Evolutionary conservation across 2,888 invertebrate genomes (phyloP).

Genomic region (Philereme vetulata): DNA sequence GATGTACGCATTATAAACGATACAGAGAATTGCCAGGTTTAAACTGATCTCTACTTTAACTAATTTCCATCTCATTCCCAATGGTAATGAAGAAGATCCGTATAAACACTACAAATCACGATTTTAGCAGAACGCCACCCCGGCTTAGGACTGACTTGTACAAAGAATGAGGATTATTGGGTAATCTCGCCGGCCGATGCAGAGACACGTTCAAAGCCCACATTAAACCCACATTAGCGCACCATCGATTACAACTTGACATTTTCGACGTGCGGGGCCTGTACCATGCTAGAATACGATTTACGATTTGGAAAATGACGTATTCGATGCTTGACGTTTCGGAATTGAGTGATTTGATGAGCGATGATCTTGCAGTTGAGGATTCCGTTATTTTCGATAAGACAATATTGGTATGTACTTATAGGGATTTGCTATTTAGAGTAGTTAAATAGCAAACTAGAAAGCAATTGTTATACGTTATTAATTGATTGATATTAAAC

Average conservation of each 20-base stretch:
- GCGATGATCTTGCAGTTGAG: too few species aligned
- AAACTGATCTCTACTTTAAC: too few species aligned
- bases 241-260: constrained; percentile 68
- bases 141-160: constrained; percentile 63
- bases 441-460: too few species aligned
- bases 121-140: constrained; percentile 57
- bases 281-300: constrained; percentile 19
- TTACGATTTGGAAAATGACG: constrained; percentile 39
- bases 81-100: not conserved
- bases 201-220: constrained; percentile 66
- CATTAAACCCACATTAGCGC: constrained; percentile 77
- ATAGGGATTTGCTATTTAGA: too few species aligned
- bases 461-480: too few species aligned
- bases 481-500: too few species aligned
- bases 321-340: not conserved
- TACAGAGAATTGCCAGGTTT: too few species aligned
- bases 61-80: too few species aligned
- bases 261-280: constrained; percentile 46
- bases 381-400: too few species aligned
- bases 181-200: constrained; percentile 70
- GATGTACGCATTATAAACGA: too few species aligned
- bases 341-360: too few species aligned
- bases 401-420: too few species aligned
- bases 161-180: constrained; percentile 72
- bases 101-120: constrained; percentile 55